Base-by-base conservation (phyloP, 2,888 invertebrate genomes). In the Ellobium chinense region DNA sequence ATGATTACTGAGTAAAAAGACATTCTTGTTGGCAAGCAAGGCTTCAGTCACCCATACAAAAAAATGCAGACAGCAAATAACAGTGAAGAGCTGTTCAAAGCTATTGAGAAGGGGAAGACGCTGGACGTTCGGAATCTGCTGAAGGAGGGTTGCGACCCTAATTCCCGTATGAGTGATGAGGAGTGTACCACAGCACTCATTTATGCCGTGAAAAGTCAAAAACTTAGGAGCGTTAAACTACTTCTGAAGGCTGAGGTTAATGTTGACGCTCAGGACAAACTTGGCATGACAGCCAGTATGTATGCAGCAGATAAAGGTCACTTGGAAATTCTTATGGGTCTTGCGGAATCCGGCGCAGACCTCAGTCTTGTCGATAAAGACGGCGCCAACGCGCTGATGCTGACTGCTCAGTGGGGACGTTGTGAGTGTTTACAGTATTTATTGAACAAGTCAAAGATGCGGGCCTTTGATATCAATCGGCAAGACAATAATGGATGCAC, bases 391-490 rank as follows among this genome's bases (percentile, higher is more conserved):
- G 34, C 36, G 31, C 27, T 76, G 14, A 76, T 76, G 65, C 21
- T 65, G 5, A 46, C 66, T 2, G 24, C 54, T 5, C 36, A 76
- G 12, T 76, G 76, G 76, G 65, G 54, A 2, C 46, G 39, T 27
- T 74, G 36, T 39, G 76, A 76, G 3, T 76, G 76, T 27, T 21
- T 76, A 18, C 36, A 76, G 3, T 66, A 56, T 14, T 36, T 76
- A 34, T 1, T 76, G 31, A 65, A 65, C 21, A 5, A 12, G 9
- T 12, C 31, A 9, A 14, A 24, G 9, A 21, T 7, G 27, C 36
- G 24, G 4, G 21, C 1, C 54, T 14, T 24, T 36, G 76, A 76
- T 36, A 24, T 76, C 2, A 66, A 76, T n/a, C 29, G 7, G 36
- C 31, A 1, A 66, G 76, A 76, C 34, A 65, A 56, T 9, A 27